These are phyloP conservation scores for Gastrophryne carolinensis DNA, from an alignment of 2,797 vertebrate genomes.

Conservation along the genomic window DNA sequence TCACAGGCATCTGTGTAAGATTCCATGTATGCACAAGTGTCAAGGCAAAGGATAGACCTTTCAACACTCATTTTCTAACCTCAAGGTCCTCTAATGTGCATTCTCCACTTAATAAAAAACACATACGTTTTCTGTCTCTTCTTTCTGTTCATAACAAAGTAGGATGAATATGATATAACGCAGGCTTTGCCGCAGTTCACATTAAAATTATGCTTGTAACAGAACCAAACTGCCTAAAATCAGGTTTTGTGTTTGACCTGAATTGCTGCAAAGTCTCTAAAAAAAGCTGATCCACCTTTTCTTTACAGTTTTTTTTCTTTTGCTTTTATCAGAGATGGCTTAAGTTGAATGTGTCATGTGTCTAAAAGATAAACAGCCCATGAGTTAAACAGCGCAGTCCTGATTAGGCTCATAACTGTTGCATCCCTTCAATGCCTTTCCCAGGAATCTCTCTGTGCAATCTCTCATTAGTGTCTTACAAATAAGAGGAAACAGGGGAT, in stretches of 20 bases:
- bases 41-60: too few relatives aligned
- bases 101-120: too few relatives aligned
- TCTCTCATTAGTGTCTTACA: constrained; percentile 1
- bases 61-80: too few relatives aligned
- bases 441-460: background rate
- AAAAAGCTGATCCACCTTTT: background rate
- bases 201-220: background rate
- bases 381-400: background rate
- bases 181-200: background rate
- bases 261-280: background rate
- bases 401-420: background rate
- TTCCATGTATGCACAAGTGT: too few relatives aligned
- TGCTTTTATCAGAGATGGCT: background rate
- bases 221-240: background rate
- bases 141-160: background rate
- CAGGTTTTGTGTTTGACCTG: background rate
- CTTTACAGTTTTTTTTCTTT: background rate
- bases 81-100: too few relatives aligned
- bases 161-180: background rate
- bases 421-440: background rate
- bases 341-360: background rate
- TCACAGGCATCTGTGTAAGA: too few relatives aligned
- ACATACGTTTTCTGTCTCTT: too few relatives aligned
- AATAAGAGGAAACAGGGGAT: constrained; percentile 24
- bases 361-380: background rate